A percentile compares a stretch with the other conserved stretches of the same genome.
Conservation (phyloP, 1,140 invertebrate species). For the Pogonomyrmex barbatus region DNA sequence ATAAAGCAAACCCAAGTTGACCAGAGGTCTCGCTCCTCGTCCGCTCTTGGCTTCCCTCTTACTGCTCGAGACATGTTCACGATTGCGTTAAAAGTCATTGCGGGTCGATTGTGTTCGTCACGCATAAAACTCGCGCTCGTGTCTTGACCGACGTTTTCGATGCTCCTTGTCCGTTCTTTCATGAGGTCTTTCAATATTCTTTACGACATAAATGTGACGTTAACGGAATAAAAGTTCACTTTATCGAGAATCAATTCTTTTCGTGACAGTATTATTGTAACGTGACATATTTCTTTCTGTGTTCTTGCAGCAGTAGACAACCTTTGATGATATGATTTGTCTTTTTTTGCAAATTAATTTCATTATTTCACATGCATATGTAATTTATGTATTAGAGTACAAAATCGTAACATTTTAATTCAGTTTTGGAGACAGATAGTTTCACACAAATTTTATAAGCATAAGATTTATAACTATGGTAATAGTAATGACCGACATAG, state of each 20-base stretch:
- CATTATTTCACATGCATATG: neutral
- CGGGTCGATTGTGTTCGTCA: slow-evolving; percentile 5
- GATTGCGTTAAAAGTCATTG: slow-evolving; percentile 54
- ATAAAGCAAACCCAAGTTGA: slow-evolving; percentile 75
- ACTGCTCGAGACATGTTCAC: slow-evolving; percentile 43
- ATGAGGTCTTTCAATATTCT: slow-evolving; percentile 39
- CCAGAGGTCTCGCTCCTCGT: neutral
- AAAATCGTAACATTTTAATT: neutral
- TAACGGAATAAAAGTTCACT: slow-evolving; percentile 42
- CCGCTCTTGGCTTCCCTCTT: neutral
- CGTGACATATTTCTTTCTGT: neutral
- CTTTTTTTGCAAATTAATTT: neutral
- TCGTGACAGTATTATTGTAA: slow-evolving; percentile 20
- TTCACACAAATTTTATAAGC: slow-evolving; percentile 44
- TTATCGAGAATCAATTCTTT: slow-evolving; percentile 45
- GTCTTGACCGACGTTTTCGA: neutral
- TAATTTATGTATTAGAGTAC: neutral
- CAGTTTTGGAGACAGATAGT: neutral
- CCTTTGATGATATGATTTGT: neutral
- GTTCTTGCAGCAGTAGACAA: slow-evolving; percentile 1
- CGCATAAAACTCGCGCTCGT: slow-evolving; percentile 40
- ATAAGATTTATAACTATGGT: neutral
- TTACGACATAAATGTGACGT: slow-evolving; percentile 50
- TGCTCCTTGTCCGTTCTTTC: neutral
- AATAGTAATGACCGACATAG: slow-evolving; percentile 49